Percentiles rank a stretch among this genome's conserved stretches.
phyloP scores from a whole-genome alignment of 2,888 invertebrate species.

The Agriotes lineatus region DNA sequence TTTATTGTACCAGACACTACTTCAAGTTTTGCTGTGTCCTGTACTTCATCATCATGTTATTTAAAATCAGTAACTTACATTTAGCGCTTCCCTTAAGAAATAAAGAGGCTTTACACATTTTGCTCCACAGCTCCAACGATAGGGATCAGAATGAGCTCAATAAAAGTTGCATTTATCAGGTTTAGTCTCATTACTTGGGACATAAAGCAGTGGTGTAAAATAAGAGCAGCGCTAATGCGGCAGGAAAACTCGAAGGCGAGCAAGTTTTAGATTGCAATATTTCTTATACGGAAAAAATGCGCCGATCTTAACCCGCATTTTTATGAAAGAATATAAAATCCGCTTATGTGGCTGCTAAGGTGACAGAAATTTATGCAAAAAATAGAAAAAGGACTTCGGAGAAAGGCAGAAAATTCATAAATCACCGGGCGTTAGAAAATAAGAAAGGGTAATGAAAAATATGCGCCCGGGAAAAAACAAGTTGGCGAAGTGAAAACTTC shows the following conservation, averaged over 20 bases:
- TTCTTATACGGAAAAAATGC: conserved; percentile 25
- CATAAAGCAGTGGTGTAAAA: conserved; percentile 3
- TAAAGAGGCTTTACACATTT: no score
- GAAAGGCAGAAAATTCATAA: conserved; percentile 42
- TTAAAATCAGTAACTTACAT: no score
- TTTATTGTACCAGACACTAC: no score
- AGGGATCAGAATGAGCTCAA: neutral
- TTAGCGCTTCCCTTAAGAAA: no score
- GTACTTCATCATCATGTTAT: no score
- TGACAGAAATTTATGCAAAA: conserved; percentile 46
- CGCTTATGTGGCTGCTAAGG: conserved; percentile 41
- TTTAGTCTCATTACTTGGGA: conserved; percentile 2
- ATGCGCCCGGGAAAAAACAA: conserved; percentile 39
- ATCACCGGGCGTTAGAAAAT: conserved; percentile 37
- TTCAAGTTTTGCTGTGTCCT: no score
- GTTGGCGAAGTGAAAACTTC: conserved; percentile 35
- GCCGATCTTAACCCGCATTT: conserved; percentile 36
- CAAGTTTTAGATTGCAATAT: conserved; percentile 7
- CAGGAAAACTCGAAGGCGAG: neutral
- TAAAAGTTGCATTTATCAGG: conserved; percentile 1
- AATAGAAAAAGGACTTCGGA: conserved; percentile 34
- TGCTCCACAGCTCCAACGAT: no score
- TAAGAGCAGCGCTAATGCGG: neutral
- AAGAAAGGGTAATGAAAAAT: conserved; percentile 40
- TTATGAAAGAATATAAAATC: conserved; percentile 44